Evolutionary conservation across 2,888 invertebrate genomes (phyloP), one percentile per base, ranked within the genome.

Genomic region (Linyphia triangularis): DNA sequence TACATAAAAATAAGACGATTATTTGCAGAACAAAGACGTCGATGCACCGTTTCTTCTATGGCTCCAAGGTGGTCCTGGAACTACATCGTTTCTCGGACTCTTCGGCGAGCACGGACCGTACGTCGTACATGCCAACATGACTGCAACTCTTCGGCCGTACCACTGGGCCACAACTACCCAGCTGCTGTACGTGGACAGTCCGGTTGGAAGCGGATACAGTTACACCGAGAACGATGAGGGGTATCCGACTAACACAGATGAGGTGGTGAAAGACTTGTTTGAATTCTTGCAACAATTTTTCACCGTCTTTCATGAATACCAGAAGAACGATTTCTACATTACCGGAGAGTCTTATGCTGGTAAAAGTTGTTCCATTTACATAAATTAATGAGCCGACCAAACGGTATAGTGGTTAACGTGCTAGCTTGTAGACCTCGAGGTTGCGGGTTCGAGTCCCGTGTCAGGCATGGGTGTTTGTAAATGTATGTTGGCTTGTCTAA

Each of bases 181-280:
- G 90, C 96, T 33, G 33, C 5, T 98, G 78, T 98, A 96, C 92
- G 96, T 98, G 84, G 98, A 98, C 92, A 98, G 97, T 93, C 98
- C 98, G 0, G 98, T 97, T 0, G 97, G 97, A 1, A 96, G 97
- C 1, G 98, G 98, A 0, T 98, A 96, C 92, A 98, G 98, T 93
- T 98, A 97, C 91, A 97, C 98, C 0, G 94, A 95, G 3, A 93
- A 94, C 81, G 95, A 95, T 24, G 94, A 93, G 82, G 97, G 98
- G 0, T 98, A 96, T 93, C 96, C 96, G 10, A 94, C 93, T 6
- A 95, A 96, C 92, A 96, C 98, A 93, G 95, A 94, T 0, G 95
- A 96, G 92, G 96, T 98, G 0, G 97, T 96, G 0, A 94, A 95
- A 75, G 95, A 98, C 92, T 92, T 98, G 6, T 96, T 97, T 91